Conservation (phyloP, 2,888 invertebrate genomes). For the Amphipyra berbera region DNA sequence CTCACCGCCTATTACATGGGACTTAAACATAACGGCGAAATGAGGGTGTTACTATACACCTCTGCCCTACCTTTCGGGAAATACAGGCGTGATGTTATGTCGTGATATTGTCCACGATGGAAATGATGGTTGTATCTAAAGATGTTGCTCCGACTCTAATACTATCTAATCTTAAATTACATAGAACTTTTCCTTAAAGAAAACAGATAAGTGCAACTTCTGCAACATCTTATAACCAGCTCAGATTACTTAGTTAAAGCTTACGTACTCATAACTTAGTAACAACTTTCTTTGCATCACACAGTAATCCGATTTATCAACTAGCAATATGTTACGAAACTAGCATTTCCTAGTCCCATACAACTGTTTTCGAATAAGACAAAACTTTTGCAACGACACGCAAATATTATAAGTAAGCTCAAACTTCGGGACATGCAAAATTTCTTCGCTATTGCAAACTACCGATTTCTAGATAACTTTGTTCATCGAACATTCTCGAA, state of each 20-base stretch:
- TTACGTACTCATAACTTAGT: neutral
- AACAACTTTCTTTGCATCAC: slow-evolving; percentile 13
- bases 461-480: slow-evolving; percentile 42
- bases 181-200: neutral
- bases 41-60: too few relatives aligned
- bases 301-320: slow-evolving; percentile 25
- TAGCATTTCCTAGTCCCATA: slow-evolving; percentile 15
- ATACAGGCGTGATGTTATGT: too few relatives aligned
- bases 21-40: too few relatives aligned
- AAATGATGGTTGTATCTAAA: too few relatives aligned
- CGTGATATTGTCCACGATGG: too few relatives aligned
- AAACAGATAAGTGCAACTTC: neutral
- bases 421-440: slow-evolving; percentile 34
- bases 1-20: too few relatives aligned
- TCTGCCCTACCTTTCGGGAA: too few relatives aligned
- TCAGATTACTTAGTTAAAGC: slow-evolving; percentile 6
- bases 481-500: slow-evolving; percentile 44
- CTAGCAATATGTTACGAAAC: slow-evolving; percentile 16
- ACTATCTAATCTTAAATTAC: too few relatives aligned
- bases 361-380: slow-evolving; percentile 17
- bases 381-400: slow-evolving; percentile 19
- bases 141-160: too few relatives aligned
- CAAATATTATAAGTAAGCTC: slow-evolving; percentile 44
- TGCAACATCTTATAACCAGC: neutral
- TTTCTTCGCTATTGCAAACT: slow-evolving; percentile 41